Conservation (phyloP, 2,888 invertebrate genomes). For the Tineola bisselliella region DNA sequence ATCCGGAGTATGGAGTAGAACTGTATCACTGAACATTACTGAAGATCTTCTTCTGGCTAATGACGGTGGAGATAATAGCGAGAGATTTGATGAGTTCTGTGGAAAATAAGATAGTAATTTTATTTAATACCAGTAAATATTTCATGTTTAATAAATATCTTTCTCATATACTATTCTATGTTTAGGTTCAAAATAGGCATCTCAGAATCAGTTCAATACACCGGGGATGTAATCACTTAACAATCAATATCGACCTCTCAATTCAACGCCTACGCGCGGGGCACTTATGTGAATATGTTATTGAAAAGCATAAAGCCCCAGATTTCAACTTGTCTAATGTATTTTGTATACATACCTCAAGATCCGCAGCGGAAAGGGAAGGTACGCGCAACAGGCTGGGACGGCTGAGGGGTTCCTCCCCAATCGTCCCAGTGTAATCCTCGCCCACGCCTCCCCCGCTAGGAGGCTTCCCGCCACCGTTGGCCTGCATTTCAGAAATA, state of each 20-base stretch:
- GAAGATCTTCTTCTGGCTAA: conserved; percentile 80
- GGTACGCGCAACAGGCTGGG: conserved; percentile 70
- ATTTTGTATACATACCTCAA: conserved; percentile 39
- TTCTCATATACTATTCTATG: neutral
- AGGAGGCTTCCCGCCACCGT: conserved; percentile 32
- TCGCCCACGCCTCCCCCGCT: conserved; percentile 23
- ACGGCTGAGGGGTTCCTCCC: conserved; percentile 58
- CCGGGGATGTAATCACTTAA: neutral
- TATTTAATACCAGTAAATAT: neutral
- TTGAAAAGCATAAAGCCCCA: conserved; percentile 1
- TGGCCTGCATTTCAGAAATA: conserved; percentile 28
- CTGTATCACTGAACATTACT: conserved; percentile 90
- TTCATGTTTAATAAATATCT: neutral
- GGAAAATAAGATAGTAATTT: neutral
- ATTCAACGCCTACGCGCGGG: conserved; percentile 1
- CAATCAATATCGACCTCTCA: neutral
- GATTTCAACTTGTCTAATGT: neutral
- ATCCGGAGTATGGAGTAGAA: conserved; percentile 72
- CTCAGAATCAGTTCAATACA: neutral
- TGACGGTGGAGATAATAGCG: conserved; percentile 78
- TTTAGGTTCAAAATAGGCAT: neutral
- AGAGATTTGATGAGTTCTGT: conserved; percentile 72
- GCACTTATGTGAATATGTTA: neutral
- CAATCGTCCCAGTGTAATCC: conserved; percentile 28
- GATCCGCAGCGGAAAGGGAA: conserved; percentile 69